Conservation (phyloP, 2,888 invertebrate genomes). For the Hydrotaea diabolus region DNA sequence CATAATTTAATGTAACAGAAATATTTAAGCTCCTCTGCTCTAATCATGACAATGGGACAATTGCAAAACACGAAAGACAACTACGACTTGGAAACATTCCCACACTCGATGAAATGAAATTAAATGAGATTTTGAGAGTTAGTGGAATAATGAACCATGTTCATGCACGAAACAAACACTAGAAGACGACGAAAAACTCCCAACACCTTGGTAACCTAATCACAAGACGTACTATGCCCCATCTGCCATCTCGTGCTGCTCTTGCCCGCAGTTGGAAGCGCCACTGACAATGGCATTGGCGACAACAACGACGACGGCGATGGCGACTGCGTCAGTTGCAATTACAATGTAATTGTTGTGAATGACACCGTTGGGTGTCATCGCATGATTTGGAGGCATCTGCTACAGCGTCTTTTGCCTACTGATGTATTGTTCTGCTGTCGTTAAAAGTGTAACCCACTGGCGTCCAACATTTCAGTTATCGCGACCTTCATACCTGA, state of each 20-base stretch:
- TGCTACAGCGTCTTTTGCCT: conserved; percentile 40
- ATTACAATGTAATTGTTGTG: conserved; percentile 64
- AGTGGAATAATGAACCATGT: conserved; percentile 45
- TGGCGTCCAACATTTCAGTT: no score
- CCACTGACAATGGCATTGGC: conserved; percentile 39
- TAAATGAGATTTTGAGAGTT: conserved; percentile 47
- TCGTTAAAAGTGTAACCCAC: neutral
- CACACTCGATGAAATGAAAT: conserved; percentile 61
- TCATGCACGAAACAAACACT: conserved; percentile 33
- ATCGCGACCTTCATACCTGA: no score
- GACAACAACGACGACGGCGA: conserved; percentile 65
- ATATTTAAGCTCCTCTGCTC: neutral
- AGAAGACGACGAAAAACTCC: conserved; percentile 40
- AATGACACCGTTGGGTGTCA: conserved; percentile 67
- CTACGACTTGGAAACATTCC: conserved; percentile 39
- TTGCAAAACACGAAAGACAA: conserved; percentile 46
- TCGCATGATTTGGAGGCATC: conserved; percentile 65
- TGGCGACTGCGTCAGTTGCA: conserved; percentile 66
- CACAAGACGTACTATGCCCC: conserved; percentile 44
- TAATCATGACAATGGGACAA: conserved; percentile 37
- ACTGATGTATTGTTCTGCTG: neutral
- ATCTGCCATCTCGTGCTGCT: conserved; percentile 33
- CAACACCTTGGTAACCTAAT: conserved; percentile 66
- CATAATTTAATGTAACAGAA: conserved; percentile 32
- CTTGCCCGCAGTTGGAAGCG: neutral